phyloP scores from a whole-genome alignment of 2,797 vertebrate genomes.

The Tarsius wallacei region DNA sequence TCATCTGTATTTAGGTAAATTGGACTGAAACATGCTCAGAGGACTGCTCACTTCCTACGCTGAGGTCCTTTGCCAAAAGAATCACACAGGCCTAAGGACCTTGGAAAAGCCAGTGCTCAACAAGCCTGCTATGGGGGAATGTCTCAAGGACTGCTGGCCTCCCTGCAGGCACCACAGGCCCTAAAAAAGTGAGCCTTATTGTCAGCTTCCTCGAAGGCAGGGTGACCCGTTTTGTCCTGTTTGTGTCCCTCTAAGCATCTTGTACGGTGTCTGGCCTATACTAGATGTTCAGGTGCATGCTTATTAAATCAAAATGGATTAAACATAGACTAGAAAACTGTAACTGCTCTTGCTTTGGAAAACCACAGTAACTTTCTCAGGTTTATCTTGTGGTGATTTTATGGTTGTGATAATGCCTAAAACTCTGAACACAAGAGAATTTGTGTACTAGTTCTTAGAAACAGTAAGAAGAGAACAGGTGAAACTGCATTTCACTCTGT shows the following conservation, averaged over 20 bases:
- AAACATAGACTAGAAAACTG: background rate
- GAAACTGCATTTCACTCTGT: background rate
- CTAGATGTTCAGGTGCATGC: constrained; percentile 21
- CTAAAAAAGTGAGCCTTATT: background rate
- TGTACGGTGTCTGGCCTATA: background rate
- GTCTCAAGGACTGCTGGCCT: background rate
- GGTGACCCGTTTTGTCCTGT: background rate
- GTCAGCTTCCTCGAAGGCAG: constrained; percentile 10
- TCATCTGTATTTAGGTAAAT: constrained; percentile 27
- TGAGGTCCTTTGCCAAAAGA: constrained; percentile 39
- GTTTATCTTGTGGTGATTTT: background rate
- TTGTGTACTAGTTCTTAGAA: constrained; percentile 21
- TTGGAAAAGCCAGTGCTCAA: background rate
- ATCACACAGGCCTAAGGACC: background rate
- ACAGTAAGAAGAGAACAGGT: background rate
- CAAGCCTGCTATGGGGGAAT: background rate
- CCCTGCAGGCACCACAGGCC: background rate
- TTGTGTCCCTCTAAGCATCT: background rate
- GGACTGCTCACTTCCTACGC: background rate
- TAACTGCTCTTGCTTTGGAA: background rate
- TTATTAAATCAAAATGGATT: constrained; percentile 65
- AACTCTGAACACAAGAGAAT: background rate
- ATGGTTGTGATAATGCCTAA: background rate
- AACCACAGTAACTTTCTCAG: background rate
- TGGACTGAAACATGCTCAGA: background rate